These are phyloP conservation scores for Danio tinwini DNA, from an alignment of 2,797 vertebrate species.

Conservation along the genomic window DNA sequence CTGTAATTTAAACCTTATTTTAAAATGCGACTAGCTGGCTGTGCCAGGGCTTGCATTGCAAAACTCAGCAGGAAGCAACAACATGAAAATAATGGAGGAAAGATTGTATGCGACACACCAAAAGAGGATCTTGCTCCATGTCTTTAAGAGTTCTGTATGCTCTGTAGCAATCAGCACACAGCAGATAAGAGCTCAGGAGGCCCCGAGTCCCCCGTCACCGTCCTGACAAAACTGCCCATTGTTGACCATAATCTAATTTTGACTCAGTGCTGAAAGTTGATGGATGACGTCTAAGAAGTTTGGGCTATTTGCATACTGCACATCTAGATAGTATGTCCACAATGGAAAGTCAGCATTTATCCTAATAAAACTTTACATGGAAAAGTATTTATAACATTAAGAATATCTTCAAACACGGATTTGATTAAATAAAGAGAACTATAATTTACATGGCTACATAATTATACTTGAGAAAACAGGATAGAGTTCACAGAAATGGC, in stretches of 20 bases:
- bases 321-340: constrained; percentile 25
- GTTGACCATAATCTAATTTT: constrained; percentile 71
- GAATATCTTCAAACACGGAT: not conserved
- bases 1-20: constrained; percentile 99
- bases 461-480: constrained; percentile 4
- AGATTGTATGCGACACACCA: constrained; percentile 59
- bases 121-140: constrained; percentile 56
- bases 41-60: constrained; percentile 67
- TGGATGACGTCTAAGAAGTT: constrained; percentile 39
- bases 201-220: constrained; percentile 50
- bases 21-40: constrained; percentile 90
- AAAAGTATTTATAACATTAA: not conserved
- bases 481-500: constrained; percentile 32
- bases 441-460: constrained; percentile 25
- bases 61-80: constrained; percentile 64
- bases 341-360: not conserved
- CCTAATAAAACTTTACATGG: not conserved
- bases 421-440: not conserved
- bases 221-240: constrained; percentile 65
- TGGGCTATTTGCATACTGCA: constrained; percentile 29
- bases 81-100: constrained; percentile 57
- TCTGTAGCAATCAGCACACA: constrained; percentile 65
- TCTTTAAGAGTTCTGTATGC: constrained; percentile 54
- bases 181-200: constrained; percentile 52
- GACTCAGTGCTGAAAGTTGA: constrained; percentile 55